Percentiles rank a stretch among this genome's conserved stretches.
Evolutionary conservation across 2,888 invertebrate genomes (phyloP).

Genomic region (Phoenoteleia sp.): DNA sequence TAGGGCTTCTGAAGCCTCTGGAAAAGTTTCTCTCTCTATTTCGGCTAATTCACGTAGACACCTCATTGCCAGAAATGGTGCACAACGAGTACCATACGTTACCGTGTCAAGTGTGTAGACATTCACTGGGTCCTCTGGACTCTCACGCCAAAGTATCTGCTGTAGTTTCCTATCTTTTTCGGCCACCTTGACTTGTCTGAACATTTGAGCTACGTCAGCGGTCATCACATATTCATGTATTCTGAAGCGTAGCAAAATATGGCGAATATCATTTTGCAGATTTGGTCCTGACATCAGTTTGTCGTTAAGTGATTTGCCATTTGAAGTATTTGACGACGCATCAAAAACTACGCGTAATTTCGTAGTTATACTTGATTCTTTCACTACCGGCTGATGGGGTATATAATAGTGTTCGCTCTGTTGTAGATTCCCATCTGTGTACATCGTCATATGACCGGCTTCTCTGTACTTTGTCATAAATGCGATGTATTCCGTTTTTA

Average conservation of each 20-base stretch:
- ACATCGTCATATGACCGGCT: slow-evolving; percentile 61
- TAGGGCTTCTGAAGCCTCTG: no score
- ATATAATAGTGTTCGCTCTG: slow-evolving; percentile 11
- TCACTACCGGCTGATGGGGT: slow-evolving; percentile 41
- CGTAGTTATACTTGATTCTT: not conserved
- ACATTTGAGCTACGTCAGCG: slow-evolving; percentile 4
- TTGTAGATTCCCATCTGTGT: not conserved
- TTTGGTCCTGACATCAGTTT: slow-evolving; percentile 16
- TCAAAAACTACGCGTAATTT: slow-evolving; percentile 31
- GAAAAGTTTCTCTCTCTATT: no score
- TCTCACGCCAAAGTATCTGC: not conserved
- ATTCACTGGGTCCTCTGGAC: not conserved
- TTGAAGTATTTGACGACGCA: slow-evolving; percentile 3
- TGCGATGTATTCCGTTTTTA: slow-evolving; percentile 36
- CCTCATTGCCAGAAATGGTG: slow-evolving; percentile 23
- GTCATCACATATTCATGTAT: slow-evolving; percentile 7
- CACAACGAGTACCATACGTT: slow-evolving; percentile 15
- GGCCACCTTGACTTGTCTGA: not conserved
- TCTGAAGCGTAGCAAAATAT: not conserved
- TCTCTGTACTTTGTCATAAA: slow-evolving; percentile 58
- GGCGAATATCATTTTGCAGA: slow-evolving; percentile 7
- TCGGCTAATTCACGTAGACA: not conserved
- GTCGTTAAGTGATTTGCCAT: slow-evolving; percentile 39
- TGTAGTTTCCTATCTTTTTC: not conserved
- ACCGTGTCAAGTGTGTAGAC: slow-evolving; percentile 8